phyloP scores from a whole-genome alignment of 1,140 invertebrate genomes.

The Ceratina australensis region DNA sequence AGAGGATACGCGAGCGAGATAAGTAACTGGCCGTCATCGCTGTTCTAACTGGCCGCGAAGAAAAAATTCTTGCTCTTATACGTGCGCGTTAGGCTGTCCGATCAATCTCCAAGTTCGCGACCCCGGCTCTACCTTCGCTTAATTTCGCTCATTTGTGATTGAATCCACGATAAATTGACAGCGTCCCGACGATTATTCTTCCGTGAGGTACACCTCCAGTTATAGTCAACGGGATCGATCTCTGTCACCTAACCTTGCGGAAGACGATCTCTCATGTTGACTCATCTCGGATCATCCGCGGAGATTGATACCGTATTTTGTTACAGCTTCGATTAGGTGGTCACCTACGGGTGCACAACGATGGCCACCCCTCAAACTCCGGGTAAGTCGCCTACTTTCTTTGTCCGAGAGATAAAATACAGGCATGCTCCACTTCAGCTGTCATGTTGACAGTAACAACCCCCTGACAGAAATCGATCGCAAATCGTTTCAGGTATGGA shows the following conservation, averaged over 20 bases:
- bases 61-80: slow-evolving; percentile 38
- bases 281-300: background rate
- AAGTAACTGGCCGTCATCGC: slow-evolving; percentile 11
- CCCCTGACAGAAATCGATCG: background rate
- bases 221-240: slow-evolving; percentile 41
- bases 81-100: slow-evolving; percentile 33
- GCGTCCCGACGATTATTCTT: slow-evolving; percentile 38
- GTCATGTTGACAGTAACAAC: slow-evolving; percentile 40
- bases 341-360: slow-evolving; percentile 43
- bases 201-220: slow-evolving; percentile 42
- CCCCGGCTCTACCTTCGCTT: slow-evolving; percentile 26
- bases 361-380: slow-evolving; percentile 58
- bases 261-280: slow-evolving; percentile 27
- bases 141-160: slow-evolving; percentile 38
- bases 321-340: slow-evolving; percentile 35
- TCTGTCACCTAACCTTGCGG: slow-evolving; percentile 60
- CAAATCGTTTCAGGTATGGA: slow-evolving; percentile 80
- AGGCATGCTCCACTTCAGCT: slow-evolving; percentile 6
- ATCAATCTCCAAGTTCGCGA: slow-evolving; percentile 50
- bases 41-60: slow-evolving; percentile 6
- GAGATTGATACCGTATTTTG: slow-evolving; percentile 14
- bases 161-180: slow-evolving; percentile 39
- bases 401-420: background rate
- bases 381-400: slow-evolving; percentile 36
- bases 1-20: background rate